Conservation (phyloP, 2,888 invertebrate species). For the Thera britannica region DNA sequence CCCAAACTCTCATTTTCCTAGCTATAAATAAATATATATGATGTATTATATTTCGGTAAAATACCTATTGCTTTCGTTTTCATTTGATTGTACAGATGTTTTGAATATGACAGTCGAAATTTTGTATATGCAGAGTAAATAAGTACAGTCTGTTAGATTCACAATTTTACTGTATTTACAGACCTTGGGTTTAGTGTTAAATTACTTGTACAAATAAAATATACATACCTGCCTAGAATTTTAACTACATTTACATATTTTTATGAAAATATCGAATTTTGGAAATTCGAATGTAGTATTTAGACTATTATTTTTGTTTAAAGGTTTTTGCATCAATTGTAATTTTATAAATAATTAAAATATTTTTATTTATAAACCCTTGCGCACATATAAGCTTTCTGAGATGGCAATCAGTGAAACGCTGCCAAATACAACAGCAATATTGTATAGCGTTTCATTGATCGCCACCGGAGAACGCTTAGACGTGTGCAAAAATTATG, state of each 20-base stretch:
- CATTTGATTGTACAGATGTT: slow-evolving; percentile 22
- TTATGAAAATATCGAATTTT: not conserved
- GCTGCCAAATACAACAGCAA: no score
- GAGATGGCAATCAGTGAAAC: no score
- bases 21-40: no score
- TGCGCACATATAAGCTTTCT: no score
- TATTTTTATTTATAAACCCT: no score
- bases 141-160: slow-evolving; percentile 18
- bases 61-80: slow-evolving; percentile 11
- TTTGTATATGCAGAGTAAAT: slow-evolving; percentile 13
- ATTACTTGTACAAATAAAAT: slow-evolving; percentile 14
- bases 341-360: no score
- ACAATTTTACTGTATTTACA: slow-evolving; percentile 12
- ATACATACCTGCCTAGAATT: slow-evolving; percentile 1
- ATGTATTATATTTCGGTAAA: not conserved
- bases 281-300: not conserved
- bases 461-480: no score
- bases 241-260: not conserved
- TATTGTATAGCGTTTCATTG: no score
- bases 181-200: slow-evolving; percentile 17
- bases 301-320: not conserved
- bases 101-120: slow-evolving; percentile 15
- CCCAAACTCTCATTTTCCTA: no score
- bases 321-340: not conserved
- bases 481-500: no score